Conservation (phyloP, 2,797 vertebrate genomes). For the Anolis apletophallus region DNA sequence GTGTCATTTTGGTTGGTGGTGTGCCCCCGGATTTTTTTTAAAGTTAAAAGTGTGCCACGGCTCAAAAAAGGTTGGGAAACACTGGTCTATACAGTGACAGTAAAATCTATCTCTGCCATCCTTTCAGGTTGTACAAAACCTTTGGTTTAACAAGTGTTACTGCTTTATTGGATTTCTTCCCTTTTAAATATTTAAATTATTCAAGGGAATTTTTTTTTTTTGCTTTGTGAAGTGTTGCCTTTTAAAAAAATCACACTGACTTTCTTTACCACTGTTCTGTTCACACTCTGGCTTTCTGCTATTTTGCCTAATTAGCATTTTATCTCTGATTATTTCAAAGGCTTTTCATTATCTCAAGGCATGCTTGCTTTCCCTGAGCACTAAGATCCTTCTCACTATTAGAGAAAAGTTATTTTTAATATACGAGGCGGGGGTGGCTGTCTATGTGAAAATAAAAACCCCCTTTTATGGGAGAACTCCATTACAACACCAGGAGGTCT, state of each 20-base stretch:
- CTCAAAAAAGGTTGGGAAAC: too few relatives aligned
- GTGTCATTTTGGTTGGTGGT: too few relatives aligned
- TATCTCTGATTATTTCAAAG: conserved; percentile 27
- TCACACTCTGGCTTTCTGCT: conserved; percentile 33
- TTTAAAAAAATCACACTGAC: conserved; percentile 36
- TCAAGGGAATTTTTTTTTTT: neutral
- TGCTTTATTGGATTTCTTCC: conserved; percentile 15
- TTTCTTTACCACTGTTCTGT: conserved; percentile 25
- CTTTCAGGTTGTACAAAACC: neutral
- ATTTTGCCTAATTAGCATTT: conserved; percentile 29
- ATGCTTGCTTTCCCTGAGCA: conserved; percentile 12
- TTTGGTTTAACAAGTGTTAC: conserved; percentile 1
- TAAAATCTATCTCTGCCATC: neutral
- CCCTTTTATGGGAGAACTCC: conserved; percentile 15
- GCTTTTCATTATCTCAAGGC: conserved; percentile 23
- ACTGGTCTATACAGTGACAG: neutral
- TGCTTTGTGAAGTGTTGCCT: conserved; percentile 27
- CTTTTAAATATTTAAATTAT: conserved; percentile 29
- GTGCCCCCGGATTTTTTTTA: too few relatives aligned
- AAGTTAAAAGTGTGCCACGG: too few relatives aligned
- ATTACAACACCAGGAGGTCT: neutral
- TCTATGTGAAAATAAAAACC: conserved; percentile 1
- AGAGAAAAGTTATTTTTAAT: conserved; percentile 38
- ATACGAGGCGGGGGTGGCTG: conserved; percentile 5
- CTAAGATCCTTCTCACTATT: conserved; percentile 18